A percentile compares a stretch with the other conserved stretches of the same genome.
Evolutionary conservation across 2,113 vertebrate genomes (phyloP).

Genomic region (Cephalopholis sonnerati): DNA sequence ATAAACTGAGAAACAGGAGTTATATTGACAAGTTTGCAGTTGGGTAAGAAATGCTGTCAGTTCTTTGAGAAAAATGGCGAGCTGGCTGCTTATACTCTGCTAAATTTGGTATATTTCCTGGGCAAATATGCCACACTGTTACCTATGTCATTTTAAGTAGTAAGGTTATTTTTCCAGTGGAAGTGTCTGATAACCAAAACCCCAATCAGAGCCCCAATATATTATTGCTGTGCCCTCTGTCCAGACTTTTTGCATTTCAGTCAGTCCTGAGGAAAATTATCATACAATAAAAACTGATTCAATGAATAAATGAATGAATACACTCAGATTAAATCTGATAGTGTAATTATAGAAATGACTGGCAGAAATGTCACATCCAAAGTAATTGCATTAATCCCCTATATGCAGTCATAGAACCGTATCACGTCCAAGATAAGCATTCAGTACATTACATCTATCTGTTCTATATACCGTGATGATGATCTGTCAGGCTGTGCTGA

Average conservation of each 20-base stretch:
- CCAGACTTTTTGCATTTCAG: constrained; percentile 7
- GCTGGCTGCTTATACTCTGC: constrained; percentile 17
- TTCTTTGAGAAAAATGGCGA: constrained; percentile 18
- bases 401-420: background rate
- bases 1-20: constrained; percentile 25
- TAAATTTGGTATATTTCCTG: constrained; percentile 19
- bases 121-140: background rate
- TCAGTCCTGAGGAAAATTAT: constrained; percentile 33
- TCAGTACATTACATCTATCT: background rate
- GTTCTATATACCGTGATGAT: constrained; percentile 2
- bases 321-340: constrained; percentile 42
- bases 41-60: constrained; percentile 40
- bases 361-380: constrained; percentile 35
- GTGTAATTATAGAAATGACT: constrained; percentile 18
- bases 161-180: background rate
- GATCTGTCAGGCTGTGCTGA: constrained; percentile 9
- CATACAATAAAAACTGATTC: background rate
- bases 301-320: constrained; percentile 27
- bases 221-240: constrained; percentile 1
- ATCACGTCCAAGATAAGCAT: background rate
- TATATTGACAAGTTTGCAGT: constrained; percentile 15
- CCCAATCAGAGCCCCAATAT: constrained; percentile 21
- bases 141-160: constrained; percentile 1
- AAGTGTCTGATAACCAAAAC: constrained; percentile 21
- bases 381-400: constrained; percentile 38